Evolutionary conservation across 2,113 vertebrate species (phyloP).

Genomic region (Burhinus oedicnemus): DNA sequence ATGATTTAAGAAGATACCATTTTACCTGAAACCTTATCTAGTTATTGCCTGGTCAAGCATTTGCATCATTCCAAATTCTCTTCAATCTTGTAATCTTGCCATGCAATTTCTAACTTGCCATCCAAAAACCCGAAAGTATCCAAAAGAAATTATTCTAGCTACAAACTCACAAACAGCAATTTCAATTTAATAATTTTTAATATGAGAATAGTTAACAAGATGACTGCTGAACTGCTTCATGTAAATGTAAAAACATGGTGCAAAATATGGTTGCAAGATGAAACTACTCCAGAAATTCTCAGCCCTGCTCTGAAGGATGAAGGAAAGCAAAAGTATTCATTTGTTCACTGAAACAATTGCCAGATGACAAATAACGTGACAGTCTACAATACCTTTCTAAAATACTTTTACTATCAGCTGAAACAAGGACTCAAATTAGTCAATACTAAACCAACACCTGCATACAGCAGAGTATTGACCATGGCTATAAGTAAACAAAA

Average conservation of each 20-base stretch:
- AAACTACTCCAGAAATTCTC: background rate
- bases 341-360: background rate
- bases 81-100: background rate
- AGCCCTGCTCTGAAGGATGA: background rate
- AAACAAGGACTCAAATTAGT: background rate
- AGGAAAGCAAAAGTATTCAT: background rate
- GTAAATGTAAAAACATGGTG: background rate
- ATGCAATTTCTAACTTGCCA: background rate
- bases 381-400: background rate
- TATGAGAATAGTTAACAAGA: background rate
- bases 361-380: background rate
- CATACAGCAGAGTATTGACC: background rate
- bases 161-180: background rate
- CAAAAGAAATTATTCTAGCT: background rate
- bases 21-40: background rate
- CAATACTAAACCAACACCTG: background rate
- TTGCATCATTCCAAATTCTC: background rate
- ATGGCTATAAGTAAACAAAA: background rate
- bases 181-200: background rate
- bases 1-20: background rate
- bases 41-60: background rate
- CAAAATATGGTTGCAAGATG: background rate
- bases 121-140: fast-evolving
- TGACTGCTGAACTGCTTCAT: background rate
- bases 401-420: background rate